Base-by-base conservation (phyloP, 1,140 invertebrate species). In the Diorhabda carinulata region DNA sequence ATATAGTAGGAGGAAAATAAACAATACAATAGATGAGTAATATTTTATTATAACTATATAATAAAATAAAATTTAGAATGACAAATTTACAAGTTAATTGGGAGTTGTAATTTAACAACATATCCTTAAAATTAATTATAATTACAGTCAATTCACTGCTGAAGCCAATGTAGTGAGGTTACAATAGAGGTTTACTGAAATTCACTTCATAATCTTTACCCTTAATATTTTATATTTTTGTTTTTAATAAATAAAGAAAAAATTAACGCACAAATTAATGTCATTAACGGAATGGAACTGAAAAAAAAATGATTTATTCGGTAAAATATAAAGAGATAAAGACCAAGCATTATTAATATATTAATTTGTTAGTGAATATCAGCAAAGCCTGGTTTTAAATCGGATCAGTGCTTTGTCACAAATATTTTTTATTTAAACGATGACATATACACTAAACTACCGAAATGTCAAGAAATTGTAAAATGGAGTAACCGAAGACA, bases 121-220 rank as follows among this genome's bases (percentile, higher is more conserved):
- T n/a, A 52, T 52, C n/a, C 47, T 52, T 3, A 52, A 3, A n/a
- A 52, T n/a, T 52, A 8, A 52, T 52, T 52, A 52, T n/a, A 52
- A 52, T 52, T 52, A 52, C 47, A 52, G 47, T 52, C 47, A 52
- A 52, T 52, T 52, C 47, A 52, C 47, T 52, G 47, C 47, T 6
- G n/a, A 52, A 52, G 47, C 47, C 47, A 52, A 52, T 52, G 47
- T 52, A 52, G 47, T 52, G n/a, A 52, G 6, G 47, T 52, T 52
- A 52, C n/a, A 52, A 52, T 52, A 52, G 47, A 52, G 47, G 6
- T 63, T 63, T 63, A 43, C 45, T 64, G n/a, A 64, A 56, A 52
- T 45, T 40, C 44, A 56, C 45, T n/a, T 25, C 25, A 25, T 25
- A 25, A 25, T 25, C 25, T 25, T 25, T 25, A 25, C 25, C 25